phyloP scores from a whole-genome alignment of 2,888 invertebrate genomes.

The Pinctada fucata region DNA sequence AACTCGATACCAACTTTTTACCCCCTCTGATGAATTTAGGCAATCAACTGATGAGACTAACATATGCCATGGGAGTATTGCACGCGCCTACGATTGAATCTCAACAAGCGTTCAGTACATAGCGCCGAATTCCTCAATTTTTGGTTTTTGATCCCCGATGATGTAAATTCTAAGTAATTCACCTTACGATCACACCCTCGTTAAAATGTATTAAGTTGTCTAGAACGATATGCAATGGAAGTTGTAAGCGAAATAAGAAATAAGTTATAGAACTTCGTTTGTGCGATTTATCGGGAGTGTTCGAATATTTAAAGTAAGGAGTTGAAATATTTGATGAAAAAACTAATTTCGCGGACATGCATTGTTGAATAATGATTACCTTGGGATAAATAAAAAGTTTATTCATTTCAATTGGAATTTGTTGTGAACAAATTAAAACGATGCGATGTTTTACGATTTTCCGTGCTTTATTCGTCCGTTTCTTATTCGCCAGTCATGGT shows the following conservation, averaged over 20 bases:
- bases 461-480: slow-evolving; percentile 71
- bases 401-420: too few species aligned
- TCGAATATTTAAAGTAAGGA: too few species aligned
- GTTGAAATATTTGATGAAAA: too few species aligned
- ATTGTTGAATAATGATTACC: too few species aligned
- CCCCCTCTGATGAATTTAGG: neutral
- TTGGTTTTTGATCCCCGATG: neutral
- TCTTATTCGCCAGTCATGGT: slow-evolving; percentile 84
- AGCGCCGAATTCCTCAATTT: neutral
- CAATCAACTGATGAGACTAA: slow-evolving; percentile 7
- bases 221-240: too few species aligned
- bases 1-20: too few species aligned
- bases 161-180: neutral
- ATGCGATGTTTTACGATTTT: slow-evolving; percentile 61
- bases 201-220: too few species aligned
- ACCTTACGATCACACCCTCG: neutral
- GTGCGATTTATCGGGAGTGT: too few species aligned
- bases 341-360: too few species aligned
- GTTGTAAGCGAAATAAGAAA: too few species aligned
- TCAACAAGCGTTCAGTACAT: slow-evolving; percentile 4
- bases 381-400: too few species aligned
- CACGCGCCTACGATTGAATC: slow-evolving; percentile 10
- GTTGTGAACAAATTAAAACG: neutral
- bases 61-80: neutral
- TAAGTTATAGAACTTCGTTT: too few species aligned